phyloP scores from a whole-genome alignment of 2,888 invertebrate species.

The Stenodera caucasica region DNA sequence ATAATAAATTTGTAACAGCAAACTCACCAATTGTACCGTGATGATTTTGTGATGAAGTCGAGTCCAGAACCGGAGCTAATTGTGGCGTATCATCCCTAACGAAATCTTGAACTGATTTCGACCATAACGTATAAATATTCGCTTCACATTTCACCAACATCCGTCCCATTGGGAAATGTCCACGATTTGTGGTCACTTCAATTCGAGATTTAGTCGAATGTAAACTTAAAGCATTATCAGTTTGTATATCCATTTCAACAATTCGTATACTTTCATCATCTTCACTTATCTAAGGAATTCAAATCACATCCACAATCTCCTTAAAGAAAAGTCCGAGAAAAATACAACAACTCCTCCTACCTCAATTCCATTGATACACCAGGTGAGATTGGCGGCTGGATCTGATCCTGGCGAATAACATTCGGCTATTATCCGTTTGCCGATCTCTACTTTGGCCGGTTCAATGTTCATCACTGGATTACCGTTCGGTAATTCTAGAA shows the following conservation, averaged over 20 bases:
- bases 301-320: not conserved
- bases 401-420: constrained; percentile 54
- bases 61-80: constrained; percentile 49
- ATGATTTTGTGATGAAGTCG: constrained; percentile 54
- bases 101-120: constrained; percentile 40
- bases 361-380: constrained; percentile 56
- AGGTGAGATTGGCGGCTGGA: constrained; percentile 56
- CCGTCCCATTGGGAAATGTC: constrained; percentile 45
- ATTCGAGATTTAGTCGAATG: constrained; percentile 46
- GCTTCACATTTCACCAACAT: constrained; percentile 49
- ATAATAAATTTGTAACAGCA: not conserved
- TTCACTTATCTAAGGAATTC: constrained; percentile 37
- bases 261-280: constrained; percentile 41
- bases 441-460: constrained; percentile 55
- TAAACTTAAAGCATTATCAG: constrained; percentile 39
- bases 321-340: not conserved
- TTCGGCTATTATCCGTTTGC: constrained; percentile 53
- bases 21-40: constrained; percentile 37
- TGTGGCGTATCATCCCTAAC: constrained; percentile 49
- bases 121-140: constrained; percentile 47
- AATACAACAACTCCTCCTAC: constrained; percentile 40
- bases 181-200: constrained; percentile 44
- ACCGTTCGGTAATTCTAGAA: constrained; percentile 51
- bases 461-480: constrained; percentile 52
- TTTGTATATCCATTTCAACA: constrained; percentile 36